A percentile compares a stretch with the other conserved stretches of the same genome.
Conservation (phyloP, 2,113 vertebrate species). For the Oreochromis niloticus region DNA sequence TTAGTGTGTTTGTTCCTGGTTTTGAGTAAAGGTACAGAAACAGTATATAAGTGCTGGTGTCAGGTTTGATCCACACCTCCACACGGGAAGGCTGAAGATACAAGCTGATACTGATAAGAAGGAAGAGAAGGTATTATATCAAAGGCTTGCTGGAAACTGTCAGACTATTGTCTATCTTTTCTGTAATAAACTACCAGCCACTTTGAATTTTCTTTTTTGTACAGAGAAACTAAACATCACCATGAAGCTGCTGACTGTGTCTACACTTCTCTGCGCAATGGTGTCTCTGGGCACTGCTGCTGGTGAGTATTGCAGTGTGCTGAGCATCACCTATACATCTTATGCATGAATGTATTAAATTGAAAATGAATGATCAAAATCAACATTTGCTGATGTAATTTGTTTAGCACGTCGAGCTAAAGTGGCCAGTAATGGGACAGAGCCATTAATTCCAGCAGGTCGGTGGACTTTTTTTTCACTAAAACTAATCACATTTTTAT, state of each 20-base stretch:
- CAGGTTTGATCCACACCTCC: background rate
- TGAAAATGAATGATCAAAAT: background rate
- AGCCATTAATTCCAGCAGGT: background rate
- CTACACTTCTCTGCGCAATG: background rate
- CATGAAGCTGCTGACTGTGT: background rate
- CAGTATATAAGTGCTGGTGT: background rate
- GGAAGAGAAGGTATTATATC: background rate
- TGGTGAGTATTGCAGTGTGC: background rate
- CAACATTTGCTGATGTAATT: background rate
- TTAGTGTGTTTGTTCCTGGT: background rate
- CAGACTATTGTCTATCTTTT: background rate
- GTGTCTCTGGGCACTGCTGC: background rate
- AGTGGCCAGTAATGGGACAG: accelerated
- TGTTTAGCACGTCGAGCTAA: accelerated
- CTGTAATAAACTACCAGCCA: background rate
- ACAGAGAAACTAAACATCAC: background rate
- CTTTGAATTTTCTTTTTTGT: background rate
- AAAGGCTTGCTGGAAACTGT: background rate
- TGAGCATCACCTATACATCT: background rate
- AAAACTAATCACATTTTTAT: background rate
- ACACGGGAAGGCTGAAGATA: background rate
- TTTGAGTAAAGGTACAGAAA: background rate
- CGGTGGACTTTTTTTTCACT: too few relatives aligned
- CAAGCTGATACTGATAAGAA: background rate
- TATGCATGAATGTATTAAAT: background rate